Evolutionary conservation across 2,888 invertebrate genomes (phyloP).

Genomic region (Stenotaenia linearis): DNA sequence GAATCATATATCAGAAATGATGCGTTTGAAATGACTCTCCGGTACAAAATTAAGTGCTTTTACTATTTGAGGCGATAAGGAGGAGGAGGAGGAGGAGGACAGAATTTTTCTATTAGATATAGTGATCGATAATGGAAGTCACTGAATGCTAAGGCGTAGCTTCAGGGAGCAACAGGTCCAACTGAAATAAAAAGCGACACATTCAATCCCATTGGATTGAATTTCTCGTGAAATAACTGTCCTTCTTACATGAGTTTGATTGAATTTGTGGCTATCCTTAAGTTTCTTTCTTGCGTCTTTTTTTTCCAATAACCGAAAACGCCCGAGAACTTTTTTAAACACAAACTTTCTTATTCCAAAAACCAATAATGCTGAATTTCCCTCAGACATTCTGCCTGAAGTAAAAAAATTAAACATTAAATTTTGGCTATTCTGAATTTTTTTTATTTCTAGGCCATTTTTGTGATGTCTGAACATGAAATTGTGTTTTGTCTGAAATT

Average conservation of each 20-base stretch:
- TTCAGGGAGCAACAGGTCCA: not conserved
- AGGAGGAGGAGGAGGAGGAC: not conserved
- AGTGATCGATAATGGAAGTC: conserved; percentile 6
- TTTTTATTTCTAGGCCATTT: too few relatives aligned
- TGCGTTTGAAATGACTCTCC: not conserved
- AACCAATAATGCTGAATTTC: too few relatives aligned
- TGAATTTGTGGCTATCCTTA: not conserved
- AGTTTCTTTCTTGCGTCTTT: not conserved
- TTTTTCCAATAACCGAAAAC: not conserved
- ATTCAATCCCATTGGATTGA: not conserved
- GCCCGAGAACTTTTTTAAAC: not conserved
- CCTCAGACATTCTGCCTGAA: too few relatives aligned
- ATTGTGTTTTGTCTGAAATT: too few relatives aligned
- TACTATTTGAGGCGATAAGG: not conserved
- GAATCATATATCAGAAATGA: not conserved
- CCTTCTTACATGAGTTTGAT: not conserved
- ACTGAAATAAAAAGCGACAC: not conserved
- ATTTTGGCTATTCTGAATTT: too few relatives aligned
- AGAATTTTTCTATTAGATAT: not conserved
- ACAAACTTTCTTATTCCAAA: not conserved
- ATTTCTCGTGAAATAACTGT: not conserved
- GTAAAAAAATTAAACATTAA: too few relatives aligned
- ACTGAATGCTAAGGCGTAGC: not conserved
- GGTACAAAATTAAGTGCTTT: not conserved
- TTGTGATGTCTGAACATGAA: too few relatives aligned